Conservation (phyloP, 2,113 vertebrate species). For the Halichoerus grypus region DNA sequence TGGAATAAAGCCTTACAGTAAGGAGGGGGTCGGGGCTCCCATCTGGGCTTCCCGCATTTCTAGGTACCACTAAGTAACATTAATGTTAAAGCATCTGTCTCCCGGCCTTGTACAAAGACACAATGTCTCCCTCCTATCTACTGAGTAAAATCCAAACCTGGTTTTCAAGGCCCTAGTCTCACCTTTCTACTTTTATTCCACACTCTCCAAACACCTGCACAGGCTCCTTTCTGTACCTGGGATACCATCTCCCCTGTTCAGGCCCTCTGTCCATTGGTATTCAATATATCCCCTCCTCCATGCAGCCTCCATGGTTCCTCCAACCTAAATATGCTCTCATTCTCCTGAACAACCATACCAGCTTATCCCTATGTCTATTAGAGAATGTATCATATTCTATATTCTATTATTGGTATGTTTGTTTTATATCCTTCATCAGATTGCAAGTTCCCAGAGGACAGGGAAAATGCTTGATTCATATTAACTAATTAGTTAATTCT, state of each 20-base stretch:
- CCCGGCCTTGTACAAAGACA: neutral
- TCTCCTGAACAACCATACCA: neutral
- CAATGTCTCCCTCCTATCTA: neutral
- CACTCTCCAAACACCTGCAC: neutral
- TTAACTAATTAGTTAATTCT: neutral
- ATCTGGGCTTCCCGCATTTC: neutral
- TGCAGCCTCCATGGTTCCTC: neutral
- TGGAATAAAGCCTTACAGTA: neutral
- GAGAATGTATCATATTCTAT: neutral
- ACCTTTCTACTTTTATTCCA: neutral
- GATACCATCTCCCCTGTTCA: neutral
- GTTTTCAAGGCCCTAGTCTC: neutral
- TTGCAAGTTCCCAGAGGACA: neutral
- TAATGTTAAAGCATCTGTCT: neutral
- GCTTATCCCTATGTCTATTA: neutral
- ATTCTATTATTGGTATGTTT: neutral
- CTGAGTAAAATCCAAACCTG: neutral
- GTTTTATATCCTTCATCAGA: neutral
- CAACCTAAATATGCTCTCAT: neutral
- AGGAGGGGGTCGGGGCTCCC: neutral
- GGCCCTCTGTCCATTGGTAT: neutral
- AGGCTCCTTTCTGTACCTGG: neutral
- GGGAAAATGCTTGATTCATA: neutral
- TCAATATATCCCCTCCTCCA: neutral
- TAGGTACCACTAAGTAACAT: neutral